Base-by-base conservation (phyloP, 2,888 invertebrate genomes). In the Eristalis pertinax region DNA sequence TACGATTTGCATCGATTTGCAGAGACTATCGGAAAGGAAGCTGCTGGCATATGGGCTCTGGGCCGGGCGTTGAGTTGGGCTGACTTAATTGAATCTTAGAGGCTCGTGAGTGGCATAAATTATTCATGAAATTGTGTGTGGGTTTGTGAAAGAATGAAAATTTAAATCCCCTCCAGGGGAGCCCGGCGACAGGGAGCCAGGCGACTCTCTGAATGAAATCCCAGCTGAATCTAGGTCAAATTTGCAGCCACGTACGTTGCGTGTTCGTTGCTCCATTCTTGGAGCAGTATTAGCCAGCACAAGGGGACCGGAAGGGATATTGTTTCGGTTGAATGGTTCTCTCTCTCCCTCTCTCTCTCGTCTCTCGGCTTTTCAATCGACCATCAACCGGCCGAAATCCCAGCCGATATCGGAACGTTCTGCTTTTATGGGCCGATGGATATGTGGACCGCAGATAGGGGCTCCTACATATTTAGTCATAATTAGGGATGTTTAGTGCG, bases 21-120 rank as follows among this genome's bases (percentile, higher is more conserved):
- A 75, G 69, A 38, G 74, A 70, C 70, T 80, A 38, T 64, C 70
- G 2, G 50, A 50, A 50, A 74, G 70, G 50, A 64, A 74, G 74
- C 65, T 69, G 64, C 41, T 58, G 22, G 19, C 62, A 72, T 38
- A 38, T 62, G 67, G 68, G 41, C 35, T 35, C 38, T 60, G 50
- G 63, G 8, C 32, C 0, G 7, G 32, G n/a, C 29, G 69, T 63
- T 41, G 60, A 69, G 69, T n/a, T 70, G 41, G 50, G 4, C 38
- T 13, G 68, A 58, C 65, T 70, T 75, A 80, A 80, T 84, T 80
- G 68, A 84, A 80, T 84, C 80, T 75, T 84, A 38, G 50, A 64
- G 58, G 35, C 68, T 79, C 79, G 83, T 84, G 68, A 79, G 58
- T 19, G 74, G 68, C 26, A 60, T 79, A 74, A 62, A 80, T 80